phyloP scores from a whole-genome alignment of 2,113 vertebrate genomes.

The Albula goreensis region DNA sequence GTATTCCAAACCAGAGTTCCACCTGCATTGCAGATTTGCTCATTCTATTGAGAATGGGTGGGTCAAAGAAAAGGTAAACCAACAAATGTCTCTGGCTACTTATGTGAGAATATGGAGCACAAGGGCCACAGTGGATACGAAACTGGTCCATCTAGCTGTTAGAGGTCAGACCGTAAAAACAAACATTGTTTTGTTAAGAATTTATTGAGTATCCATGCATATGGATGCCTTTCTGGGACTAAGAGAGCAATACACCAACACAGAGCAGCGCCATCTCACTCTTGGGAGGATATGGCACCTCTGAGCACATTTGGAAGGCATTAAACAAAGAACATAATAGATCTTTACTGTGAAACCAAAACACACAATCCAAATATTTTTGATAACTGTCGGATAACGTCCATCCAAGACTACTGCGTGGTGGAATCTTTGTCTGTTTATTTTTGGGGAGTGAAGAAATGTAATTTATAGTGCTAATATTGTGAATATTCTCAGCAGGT shows the following conservation, averaged over 20 bases:
- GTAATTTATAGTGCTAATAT: constrained; percentile 40
- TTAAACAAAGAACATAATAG: constrained; percentile 46
- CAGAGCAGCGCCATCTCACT: constrained; percentile 44
- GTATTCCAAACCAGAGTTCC: neutral
- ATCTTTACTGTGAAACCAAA: constrained; percentile 35
- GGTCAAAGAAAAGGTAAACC: constrained; percentile 55
- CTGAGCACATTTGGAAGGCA: constrained; percentile 65
- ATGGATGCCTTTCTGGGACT: constrained; percentile 27
- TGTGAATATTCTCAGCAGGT: constrained; percentile 33
- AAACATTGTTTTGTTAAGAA: constrained; percentile 64
- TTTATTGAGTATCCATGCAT: constrained; percentile 56
- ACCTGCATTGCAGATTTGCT: neutral
- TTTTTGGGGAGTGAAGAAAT: constrained; percentile 48
- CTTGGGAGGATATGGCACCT: constrained; percentile 17
- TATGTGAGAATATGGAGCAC: neutral
- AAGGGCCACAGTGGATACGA: neutral
- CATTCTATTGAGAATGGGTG: neutral
- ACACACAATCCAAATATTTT: constrained; percentile 67
- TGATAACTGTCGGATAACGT: constrained; percentile 54
- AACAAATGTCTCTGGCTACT: neutral
- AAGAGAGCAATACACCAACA: constrained; percentile 46
- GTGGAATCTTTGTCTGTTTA: constrained; percentile 56
- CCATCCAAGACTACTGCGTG: constrained; percentile 56
- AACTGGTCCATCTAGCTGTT: constrained; percentile 29
- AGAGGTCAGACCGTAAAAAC: constrained; percentile 62